Base-by-base conservation (phyloP, 1,140 invertebrate species). In the Trichonephila clavipes region DNA sequence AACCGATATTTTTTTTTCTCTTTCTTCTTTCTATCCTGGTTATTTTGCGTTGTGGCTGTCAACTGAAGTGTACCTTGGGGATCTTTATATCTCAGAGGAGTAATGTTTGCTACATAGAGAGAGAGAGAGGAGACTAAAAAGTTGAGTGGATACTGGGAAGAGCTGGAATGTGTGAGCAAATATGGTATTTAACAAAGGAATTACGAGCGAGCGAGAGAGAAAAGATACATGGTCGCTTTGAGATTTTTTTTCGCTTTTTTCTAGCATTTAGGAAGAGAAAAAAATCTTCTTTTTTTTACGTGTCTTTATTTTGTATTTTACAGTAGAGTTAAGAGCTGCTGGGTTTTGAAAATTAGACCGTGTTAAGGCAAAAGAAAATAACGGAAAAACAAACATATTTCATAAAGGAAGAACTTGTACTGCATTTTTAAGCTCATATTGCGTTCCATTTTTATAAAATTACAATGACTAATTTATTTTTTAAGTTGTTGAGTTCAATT, bases 51-150 rank as follows among this genome's bases (percentile, higher is more conserved):
- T 62, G 59, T 12, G 24, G 85, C 85, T 87, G 85, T 87, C 85
- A 87, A 66, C 85, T 87, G 59, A 87, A 87, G 85, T 87, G 59
- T 64, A 40, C 85, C 61, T 64, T 59, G 34, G 85, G 59, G 85
- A 87, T 62, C 59, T 87, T 64, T 77, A 77, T 77, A 77, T 77
- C 72, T 77, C 72, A 10, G 28, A 77, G 72, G 72, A 77, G 72
- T 34, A 77, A 77, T 77, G 72, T 77, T 77, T 77, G 28, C 69
- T 24, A 77, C 69, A 5, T 16, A 24, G 28, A 34, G 16, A 64
- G 19, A 64, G 19, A 21, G 21, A 40, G 18, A 19, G 14, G 62
- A 64, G 21, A 10, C 51, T 51, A 51, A 1, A 51, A 64, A 77
- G 72, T 69, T 12, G 28, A 77, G 72, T 34, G 72, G 72, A 40